These are phyloP conservation scores for Phyllotreta striolata DNA, from an alignment of 2,888 invertebrate species.

Conservation along the genomic window DNA sequence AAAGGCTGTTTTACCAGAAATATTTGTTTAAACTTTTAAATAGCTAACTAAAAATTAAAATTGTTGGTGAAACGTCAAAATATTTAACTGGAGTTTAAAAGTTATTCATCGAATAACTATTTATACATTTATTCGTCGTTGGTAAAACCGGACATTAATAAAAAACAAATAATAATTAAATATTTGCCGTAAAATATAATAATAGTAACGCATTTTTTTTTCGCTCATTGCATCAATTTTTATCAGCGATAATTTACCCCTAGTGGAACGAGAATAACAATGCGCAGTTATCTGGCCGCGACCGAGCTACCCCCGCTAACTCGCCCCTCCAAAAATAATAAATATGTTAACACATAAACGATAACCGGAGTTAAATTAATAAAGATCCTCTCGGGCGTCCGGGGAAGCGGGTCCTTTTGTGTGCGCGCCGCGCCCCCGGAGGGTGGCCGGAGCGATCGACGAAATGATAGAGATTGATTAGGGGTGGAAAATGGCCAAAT, in stretches of 20 bases:
- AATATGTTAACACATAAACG: conserved; percentile 53
- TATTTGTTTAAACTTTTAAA: too few species aligned
- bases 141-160: too few species aligned
- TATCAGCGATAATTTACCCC: conserved; percentile 3
- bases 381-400: conserved; percentile 46
- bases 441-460: conserved; percentile 54
- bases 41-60: too few species aligned
- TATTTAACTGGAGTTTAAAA: too few species aligned
- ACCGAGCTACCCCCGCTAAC: conserved; percentile 23
- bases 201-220: too few species aligned
- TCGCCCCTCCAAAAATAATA: conserved; percentile 39
- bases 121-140: too few species aligned
- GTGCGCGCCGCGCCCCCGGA: conserved; percentile 38
- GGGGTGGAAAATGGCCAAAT: conserved; percentile 61
- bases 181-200: too few species aligned
- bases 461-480: conserved; percentile 62
- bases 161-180: too few species aligned
- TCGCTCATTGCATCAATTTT: neutral
- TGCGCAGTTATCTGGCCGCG: conserved; percentile 27
- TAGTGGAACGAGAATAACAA: conserved; percentile 9
- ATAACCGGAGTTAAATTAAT: conserved; percentile 53
- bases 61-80: too few species aligned
- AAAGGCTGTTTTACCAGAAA: too few species aligned
- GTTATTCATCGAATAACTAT: too few species aligned
- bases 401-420: conserved; percentile 44